Evolutionary conservation across 2,797 vertebrate species (phyloP).

Genomic region (Pseudocheirus occidentalis): DNA sequence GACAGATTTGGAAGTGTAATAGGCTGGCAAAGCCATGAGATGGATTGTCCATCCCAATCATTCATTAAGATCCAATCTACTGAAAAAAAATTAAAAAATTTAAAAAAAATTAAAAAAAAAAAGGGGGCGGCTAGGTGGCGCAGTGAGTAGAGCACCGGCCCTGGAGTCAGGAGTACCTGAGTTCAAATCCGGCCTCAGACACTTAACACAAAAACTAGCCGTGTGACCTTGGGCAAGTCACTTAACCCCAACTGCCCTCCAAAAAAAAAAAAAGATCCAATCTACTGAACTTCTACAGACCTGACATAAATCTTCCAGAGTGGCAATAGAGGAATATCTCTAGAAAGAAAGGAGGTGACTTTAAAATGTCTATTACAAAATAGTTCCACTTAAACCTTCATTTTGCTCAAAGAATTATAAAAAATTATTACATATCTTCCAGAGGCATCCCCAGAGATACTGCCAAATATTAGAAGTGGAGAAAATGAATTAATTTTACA

Average conservation of each 20-base stretch:
- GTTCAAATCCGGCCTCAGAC: no score
- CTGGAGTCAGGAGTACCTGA: no score
- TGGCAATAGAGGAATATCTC: slow-evolving; percentile 67
- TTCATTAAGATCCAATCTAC: slow-evolving; percentile 38
- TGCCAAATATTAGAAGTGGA: slow-evolving; percentile 72
- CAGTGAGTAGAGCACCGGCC: no score
- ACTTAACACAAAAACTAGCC: no score
- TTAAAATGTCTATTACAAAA: slow-evolving; percentile 55
- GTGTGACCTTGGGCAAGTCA: no score
- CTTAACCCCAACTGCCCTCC: no score
- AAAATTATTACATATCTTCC: slow-evolving; percentile 66
- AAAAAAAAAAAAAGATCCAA: no score
- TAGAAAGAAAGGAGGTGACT: slow-evolving; percentile 22
- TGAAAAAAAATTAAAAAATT: no score
- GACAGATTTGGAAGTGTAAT: not conserved
- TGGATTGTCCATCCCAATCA: not conserved
- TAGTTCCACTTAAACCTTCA: slow-evolving; percentile 53
- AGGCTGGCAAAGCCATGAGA: not conserved
- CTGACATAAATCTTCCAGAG: slow-evolving; percentile 46
- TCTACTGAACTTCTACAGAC: slow-evolving; percentile 51
- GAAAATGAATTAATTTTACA: slow-evolving; percentile 63
- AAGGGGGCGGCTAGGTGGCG: no score
- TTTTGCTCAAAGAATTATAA: slow-evolving; percentile 45
- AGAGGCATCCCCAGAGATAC: slow-evolving; percentile 68
- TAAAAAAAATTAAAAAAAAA: no score